Evolutionary conservation across 2,113 vertebrate genomes (phyloP).

Genomic region (Pseudopodoces humilis): DNA sequence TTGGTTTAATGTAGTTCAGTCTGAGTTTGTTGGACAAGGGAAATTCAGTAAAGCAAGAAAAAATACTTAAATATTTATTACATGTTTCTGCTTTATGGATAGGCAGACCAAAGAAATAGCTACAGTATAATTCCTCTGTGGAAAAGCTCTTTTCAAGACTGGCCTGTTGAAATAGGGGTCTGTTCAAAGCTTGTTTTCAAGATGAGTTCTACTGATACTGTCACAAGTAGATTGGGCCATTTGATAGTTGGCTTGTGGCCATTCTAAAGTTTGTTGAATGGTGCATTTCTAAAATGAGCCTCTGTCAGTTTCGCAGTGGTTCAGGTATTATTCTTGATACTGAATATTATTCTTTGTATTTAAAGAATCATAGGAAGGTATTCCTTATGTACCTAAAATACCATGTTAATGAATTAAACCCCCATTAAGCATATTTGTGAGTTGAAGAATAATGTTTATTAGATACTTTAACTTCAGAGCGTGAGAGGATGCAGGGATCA

Average conservation of each 20-base stretch:
- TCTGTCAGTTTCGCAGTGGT: background rate
- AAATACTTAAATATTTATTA: background rate
- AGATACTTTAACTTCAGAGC: background rate
- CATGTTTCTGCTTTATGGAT: background rate
- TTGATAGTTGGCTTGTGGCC: background rate
- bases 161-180: background rate
- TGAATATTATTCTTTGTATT: background rate
- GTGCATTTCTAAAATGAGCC: background rate
- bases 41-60: background rate
- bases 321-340: background rate
- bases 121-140: background rate
- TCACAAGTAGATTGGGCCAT: background rate
- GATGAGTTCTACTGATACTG: background rate
- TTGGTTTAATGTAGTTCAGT: background rate
- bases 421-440: background rate
- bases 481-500: background rate
- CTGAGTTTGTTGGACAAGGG: background rate
- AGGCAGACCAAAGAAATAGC: background rate
- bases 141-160: background rate
- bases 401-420: background rate
- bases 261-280: background rate
- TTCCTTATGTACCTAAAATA: background rate
- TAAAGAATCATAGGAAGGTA: background rate
- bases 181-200: background rate
- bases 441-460: background rate